Base-by-base conservation (phyloP, 30 jellyfish, hydroid and myxozoan genomes). In the Sanderia malayensis region DNA sequence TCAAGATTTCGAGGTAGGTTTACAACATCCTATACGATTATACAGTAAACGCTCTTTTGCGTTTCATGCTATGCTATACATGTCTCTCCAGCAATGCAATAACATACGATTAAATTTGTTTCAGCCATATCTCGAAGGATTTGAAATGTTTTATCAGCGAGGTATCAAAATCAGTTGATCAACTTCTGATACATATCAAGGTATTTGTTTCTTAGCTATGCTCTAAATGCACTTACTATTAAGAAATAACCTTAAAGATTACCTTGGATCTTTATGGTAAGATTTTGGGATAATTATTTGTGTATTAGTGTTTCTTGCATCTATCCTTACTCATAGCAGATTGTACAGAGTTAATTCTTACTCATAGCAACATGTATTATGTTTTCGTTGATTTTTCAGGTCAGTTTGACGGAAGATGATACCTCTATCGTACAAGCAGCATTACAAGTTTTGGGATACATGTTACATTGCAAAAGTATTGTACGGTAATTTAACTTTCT, bases 371-470 rank as follows among this genome's bases (percentile, higher is more conserved):
- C n/a, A n/a, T n/a, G n/a, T n/a, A n/a, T 60, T 25, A 8, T 60
- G 20, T 17, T 25, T n/a, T 31, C 15, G 25, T 0, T 46, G 1
- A 4, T 1, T 47, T 73, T 73, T 3, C 59, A 76, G 87, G 61
- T 55, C 17, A 80, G 62, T 52, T 19, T 76, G 64, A 47, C 46
- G n/a, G 26, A 31, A 19, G 72, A 61, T 44, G 87, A 76, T 19
- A 23, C 87, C 15, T 65, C 44, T 2, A 46, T 76, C 20, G 63
- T 62, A 26, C 87, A 61, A 33, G 46, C 76, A 30, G 87, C 80
- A 22, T 22, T 76, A 25, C 66, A 76, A 31, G 64, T 53, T 46
- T 49, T 76, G 30, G 80, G 87, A 0, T 61, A 23, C 30, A 37
- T 76, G 31, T 44, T 76, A 27, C 79, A 76, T 46, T 61, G 46